phyloP scores from a whole-genome alignment of 2,888 invertebrate species.

The Trichopoda pennipes region DNA sequence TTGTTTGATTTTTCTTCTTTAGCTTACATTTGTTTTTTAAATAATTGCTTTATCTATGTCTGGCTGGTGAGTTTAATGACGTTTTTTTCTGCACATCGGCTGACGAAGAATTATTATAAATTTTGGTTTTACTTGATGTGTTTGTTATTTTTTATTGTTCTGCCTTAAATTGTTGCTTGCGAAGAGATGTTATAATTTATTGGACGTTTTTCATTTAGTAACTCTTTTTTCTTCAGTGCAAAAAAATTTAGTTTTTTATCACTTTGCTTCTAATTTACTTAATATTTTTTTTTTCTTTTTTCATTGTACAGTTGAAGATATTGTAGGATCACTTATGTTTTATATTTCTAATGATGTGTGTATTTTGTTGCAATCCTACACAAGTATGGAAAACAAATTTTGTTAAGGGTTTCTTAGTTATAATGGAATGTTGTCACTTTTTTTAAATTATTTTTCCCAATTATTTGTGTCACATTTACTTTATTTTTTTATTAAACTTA shows the following conservation, averaged over 20 bases:
- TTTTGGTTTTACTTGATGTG: constrained; percentile 6
- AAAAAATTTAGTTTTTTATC: background rate
- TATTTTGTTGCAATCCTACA: constrained; percentile 52
- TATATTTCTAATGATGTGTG: constrained; percentile 64
- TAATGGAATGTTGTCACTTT: constrained; percentile 1
- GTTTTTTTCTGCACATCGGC: constrained; percentile 36
- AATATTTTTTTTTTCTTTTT: constrained; percentile 19
- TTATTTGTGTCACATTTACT: constrained; percentile 25
- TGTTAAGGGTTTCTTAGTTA: constrained; percentile 27
- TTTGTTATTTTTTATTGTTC: constrained; percentile 22
- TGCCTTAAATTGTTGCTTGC: constrained; percentile 40
- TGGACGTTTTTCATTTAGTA: constrained; percentile 59
- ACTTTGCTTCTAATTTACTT: constrained; percentile 12
- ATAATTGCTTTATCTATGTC: constrained; percentile 24
- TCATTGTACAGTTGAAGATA: constrained; percentile 44
- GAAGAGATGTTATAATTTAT: constrained; percentile 42
- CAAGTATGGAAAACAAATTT: constrained; percentile 6
- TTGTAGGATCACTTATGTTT: constrained; percentile 44
- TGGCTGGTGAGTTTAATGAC: background rate
- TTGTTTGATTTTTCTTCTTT: background rate
- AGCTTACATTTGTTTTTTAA: constrained; percentile 53
- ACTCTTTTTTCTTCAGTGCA: constrained; percentile 39
- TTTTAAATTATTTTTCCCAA: constrained; percentile 53
- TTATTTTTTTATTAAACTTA: constrained; percentile 17
- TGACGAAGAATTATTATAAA: background rate